Evolutionary conservation across 2,113 vertebrate species (phyloP).

Genomic region (Thamnophis sirtalis): DNA sequence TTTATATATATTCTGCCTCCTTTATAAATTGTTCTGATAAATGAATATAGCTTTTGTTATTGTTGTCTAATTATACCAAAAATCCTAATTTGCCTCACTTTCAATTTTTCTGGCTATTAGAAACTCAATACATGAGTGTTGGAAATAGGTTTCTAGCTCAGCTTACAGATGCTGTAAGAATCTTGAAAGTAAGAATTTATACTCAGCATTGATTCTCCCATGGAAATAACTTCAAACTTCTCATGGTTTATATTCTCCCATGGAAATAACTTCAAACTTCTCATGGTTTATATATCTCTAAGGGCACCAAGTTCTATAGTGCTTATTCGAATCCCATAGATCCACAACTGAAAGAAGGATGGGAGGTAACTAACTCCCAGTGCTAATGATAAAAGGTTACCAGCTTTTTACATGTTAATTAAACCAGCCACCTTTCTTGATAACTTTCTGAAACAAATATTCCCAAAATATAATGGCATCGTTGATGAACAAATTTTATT

Average conservation of each 20-base stretch:
- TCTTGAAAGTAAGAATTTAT: conserved; percentile 8
- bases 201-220: conserved; percentile 32
- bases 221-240: conserved; percentile 2
- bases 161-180: neutral
- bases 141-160: conserved; percentile 5
- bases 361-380: rapidly evolving
- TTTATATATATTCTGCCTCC: neutral
- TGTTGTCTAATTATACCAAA: neutral
- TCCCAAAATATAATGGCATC: conserved; percentile 31
- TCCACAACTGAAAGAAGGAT: conserved; percentile 2
- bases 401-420: conserved; percentile 41
- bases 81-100: neutral
- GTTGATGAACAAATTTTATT: conserved; percentile 32
- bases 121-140: conserved; percentile 11
- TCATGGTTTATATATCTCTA: conserved; percentile 27
- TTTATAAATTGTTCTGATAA: neutral
- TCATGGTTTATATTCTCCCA: conserved; percentile 33
- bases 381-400: conserved; percentile 21
- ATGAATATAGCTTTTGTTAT: neutral
- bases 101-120: neutral
- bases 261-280: conserved; percentile 2
- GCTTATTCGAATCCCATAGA: conserved; percentile 32
- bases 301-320: conserved; percentile 21
- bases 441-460: conserved; percentile 34
- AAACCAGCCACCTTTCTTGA: conserved; percentile 45